Evolutionary conservation across 2,113 vertebrate species (phyloP), one percentile per base, ranked within the genome.

Genomic region (Acrocephalus kingi): DNA sequence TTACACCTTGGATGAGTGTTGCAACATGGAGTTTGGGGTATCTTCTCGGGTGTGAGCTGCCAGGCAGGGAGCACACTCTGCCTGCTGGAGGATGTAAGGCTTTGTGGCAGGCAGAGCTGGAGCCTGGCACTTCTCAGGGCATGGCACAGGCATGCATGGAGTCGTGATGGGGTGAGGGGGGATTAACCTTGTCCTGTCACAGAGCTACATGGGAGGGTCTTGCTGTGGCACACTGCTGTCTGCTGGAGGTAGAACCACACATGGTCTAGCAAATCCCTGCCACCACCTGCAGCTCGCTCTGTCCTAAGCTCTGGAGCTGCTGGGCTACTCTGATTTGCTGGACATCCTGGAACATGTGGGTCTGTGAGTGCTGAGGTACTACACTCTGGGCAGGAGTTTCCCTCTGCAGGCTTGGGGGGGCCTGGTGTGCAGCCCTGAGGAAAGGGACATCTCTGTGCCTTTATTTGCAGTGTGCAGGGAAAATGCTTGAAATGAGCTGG

Each of bases 1-100:
- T 97, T 97, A 77, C 97, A 95, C 97, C 49, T 97, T 66, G 89
- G 79, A 87, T 78, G 78, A 90, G 87, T 78, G 76, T 89, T 89
- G 68, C 68, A 51, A 79, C 33, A 4, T 58, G 51, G 79, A 88
- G 85, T 66, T 80, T 0, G 4, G 77, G 80, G 23, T 55, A 77
- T 75, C 71, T 87, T 41, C 37, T 61, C 0, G 0, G 23, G 35
- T 0, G 1, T 0, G 17, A 82, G 82, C 74, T 87, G 74, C 69
- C 5, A 17, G 68, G 73, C 84, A 78, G 81, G 80, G 55, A 92
- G 80, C 41, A 63, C 49, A 14, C 0, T 0, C 66, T 35, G 51
- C 0, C 2, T 73, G 73, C 77, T 89, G 84, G 55, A 79, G 64
- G 37, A 52, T 76, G 25, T 16, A 35, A 59, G 69, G 72, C 48